A percentile compares a stretch with the other conserved stretches of the same genome.
phyloP scores from a whole-genome alignment of 2,113 vertebrate species.

The Pelodiscus sinensis region DNA sequence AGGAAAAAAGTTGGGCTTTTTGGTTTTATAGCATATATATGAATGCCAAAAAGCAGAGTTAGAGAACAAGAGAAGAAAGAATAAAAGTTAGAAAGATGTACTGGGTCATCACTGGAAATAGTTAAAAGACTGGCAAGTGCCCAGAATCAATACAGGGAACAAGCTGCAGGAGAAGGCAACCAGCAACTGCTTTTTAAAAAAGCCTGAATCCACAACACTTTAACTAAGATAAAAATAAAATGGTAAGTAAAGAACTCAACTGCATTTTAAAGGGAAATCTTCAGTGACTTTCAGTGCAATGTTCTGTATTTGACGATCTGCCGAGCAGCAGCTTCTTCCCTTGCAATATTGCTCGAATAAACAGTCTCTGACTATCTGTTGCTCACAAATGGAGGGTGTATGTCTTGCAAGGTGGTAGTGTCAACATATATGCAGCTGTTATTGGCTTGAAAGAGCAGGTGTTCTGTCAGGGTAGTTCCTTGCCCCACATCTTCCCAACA shows the following conservation, averaged over 20 bases:
- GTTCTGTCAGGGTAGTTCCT: too few species aligned
- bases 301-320: too few species aligned
- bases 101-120: not conserved
- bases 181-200: not conserved
- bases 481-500: too few species aligned
- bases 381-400: too few species aligned
- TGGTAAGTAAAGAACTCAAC: not conserved
- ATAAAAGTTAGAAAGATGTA: not conserved
- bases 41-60: not conserved
- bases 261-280: accelerated
- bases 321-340: too few species aligned
- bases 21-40: not conserved
- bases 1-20: not conserved
- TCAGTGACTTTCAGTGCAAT: not conserved
- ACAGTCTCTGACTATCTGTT: too few species aligned
- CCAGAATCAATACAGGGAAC: not conserved
- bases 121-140: not conserved
- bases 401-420: too few species aligned
- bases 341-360: too few species aligned
- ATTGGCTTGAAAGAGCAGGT: too few species aligned
- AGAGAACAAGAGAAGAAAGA: not conserved
- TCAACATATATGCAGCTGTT: too few species aligned
- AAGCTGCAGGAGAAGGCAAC: not conserved
- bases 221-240: not conserved
- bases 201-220: not conserved